Evolutionary conservation across 2,888 invertebrate genomes (phyloP).

Genomic region (Penaeus monodon): DNA sequence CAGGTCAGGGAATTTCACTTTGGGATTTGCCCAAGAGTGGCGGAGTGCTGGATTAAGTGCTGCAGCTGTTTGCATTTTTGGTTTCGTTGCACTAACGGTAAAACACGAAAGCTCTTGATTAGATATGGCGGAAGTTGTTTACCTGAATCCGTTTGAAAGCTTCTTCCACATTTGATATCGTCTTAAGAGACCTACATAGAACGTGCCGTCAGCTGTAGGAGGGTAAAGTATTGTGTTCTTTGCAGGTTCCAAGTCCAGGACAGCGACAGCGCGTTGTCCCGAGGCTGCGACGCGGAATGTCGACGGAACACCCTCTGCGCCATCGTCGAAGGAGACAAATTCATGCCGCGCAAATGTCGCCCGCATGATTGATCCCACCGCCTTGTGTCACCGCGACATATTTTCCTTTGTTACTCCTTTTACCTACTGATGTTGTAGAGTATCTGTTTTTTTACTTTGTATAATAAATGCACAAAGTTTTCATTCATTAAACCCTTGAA

Average conservation of each 20-base stretch:
- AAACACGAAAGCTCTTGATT: too few species aligned
- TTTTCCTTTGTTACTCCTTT: too few species aligned
- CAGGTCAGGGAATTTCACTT: conserved; percentile 32
- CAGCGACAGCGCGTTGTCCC: conserved; percentile 35
- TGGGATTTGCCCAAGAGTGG: not conserved
- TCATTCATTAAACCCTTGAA: too few species aligned
- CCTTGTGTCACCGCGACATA: too few species aligned
- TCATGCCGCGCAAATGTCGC: conserved; percentile 53
- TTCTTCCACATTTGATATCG: too few species aligned
- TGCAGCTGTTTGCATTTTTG: not conserved
- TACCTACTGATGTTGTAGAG: not conserved
- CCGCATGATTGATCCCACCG: not conserved
- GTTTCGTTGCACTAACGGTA: too few species aligned
- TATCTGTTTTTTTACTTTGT: too few species aligned
- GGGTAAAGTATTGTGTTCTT: not conserved
- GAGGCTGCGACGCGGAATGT: conserved; percentile 52
- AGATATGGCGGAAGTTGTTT: too few species aligned
- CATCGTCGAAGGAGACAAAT: conserved; percentile 59
- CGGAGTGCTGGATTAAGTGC: not conserved
- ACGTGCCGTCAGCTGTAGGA: not conserved
- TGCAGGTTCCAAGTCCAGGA: conserved; percentile 60
- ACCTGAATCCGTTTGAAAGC: too few species aligned
- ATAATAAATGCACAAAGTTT: too few species aligned
- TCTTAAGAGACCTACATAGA: too few species aligned
- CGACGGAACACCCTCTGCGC: conserved; percentile 43